Percentiles rank a stretch among this genome's conserved stretches.
Evolutionary conservation across 2,797 vertebrate species (phyloP).

Genomic region (Alosa sapidissima): DNA sequence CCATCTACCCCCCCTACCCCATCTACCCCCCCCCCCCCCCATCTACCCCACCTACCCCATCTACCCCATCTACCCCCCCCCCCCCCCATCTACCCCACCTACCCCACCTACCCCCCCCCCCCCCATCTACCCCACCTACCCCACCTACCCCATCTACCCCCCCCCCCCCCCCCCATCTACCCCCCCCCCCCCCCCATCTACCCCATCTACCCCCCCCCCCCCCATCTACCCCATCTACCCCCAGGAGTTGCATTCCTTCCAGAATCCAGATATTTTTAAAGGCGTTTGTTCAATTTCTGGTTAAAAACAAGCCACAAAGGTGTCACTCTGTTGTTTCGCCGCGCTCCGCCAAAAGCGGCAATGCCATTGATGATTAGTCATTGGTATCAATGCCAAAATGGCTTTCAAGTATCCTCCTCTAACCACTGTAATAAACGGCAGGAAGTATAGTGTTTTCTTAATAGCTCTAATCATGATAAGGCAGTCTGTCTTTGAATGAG

Average conservation of each 20-base stretch:
- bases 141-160: no score
- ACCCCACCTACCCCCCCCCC: no score
- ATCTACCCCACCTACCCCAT: no score
- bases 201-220: neutral
- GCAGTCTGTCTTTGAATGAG: neutral
- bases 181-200: no score
- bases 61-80: no score
- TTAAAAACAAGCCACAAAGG: slow-evolving; percentile 14
- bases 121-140: neutral
- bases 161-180: no score
- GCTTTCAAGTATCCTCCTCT: neutral
- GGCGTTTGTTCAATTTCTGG: neutral
- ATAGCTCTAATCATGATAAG: neutral
- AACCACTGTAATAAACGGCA: neutral
- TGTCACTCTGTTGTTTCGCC: neutral
- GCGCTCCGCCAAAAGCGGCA: neutral
- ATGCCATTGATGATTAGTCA: neutral
- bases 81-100: no score
- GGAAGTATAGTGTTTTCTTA: neutral
- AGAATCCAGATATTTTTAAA: neutral
- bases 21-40: no score
- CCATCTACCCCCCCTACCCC: no score
- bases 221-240: neutral
- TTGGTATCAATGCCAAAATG: neutral
- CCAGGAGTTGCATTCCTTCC: slow-evolving; percentile 1